Conservation (phyloP, 2,888 invertebrate genomes). For the Melieria crassipennis region DNA sequence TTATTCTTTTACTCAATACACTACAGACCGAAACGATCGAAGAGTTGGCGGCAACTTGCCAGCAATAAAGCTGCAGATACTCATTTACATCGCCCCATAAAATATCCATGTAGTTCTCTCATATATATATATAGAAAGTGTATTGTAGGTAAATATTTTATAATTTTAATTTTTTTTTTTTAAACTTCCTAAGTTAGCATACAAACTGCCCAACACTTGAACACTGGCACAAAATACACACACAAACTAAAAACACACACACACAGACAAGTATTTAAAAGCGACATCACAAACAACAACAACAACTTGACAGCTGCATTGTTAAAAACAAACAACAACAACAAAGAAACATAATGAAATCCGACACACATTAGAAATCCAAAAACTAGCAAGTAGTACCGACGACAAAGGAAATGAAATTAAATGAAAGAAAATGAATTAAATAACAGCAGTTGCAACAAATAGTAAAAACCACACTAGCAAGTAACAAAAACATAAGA, state of each 20-base stretch:
- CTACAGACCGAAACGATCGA: no score
- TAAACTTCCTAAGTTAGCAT: neutral
- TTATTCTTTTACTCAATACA: no score
- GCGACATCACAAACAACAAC: neutral
- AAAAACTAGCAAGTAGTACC: slow-evolving; percentile 17
- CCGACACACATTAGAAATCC: slow-evolving; percentile 13
- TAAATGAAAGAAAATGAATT: neutral
- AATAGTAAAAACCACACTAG: neutral
- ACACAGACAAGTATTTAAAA: neutral
- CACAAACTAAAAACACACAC: neutral
- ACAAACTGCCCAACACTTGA: neutral
- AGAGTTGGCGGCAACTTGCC: no score
- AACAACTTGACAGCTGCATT: neutral
- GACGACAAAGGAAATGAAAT: neutral
- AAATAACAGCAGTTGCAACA: neutral
- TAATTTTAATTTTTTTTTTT: neutral
- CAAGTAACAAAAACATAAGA: no score
- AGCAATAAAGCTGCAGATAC: no score
- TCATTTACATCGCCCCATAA: no score
- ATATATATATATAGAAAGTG: neutral
- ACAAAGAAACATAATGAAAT: neutral
- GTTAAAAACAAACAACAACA: neutral
- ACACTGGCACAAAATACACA: neutral
- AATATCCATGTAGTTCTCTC: no score
- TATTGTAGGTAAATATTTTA: neutral